Base-by-base conservation (phyloP, 2,113 vertebrate genomes). In the Gambusia affinis region DNA sequence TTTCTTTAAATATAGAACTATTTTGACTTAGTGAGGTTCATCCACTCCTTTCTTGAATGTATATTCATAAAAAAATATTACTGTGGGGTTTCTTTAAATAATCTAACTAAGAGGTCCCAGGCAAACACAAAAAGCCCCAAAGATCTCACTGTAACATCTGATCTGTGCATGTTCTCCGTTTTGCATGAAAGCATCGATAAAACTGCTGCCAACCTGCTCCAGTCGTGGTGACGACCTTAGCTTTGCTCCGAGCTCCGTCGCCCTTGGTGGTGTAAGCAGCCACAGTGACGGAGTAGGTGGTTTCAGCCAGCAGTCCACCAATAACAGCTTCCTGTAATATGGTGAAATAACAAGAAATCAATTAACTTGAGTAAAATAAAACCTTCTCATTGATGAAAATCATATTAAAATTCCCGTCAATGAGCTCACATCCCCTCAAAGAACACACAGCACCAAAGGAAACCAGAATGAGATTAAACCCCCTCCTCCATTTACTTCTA, bases 221-320 rank as follows among this genome's bases (percentile, higher is more conserved):
- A 0, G 97, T 97, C 1, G 97, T 99, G 27, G 96, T 96, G 92
- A 99, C 95, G 64, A 97, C 94, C 87, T 97, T 99, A 17, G 97
- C 96, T 87, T 98, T 99, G 94, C 97, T 98, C 35, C 98, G 96
- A 67, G 97, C 97, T 70, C 98, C 98, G 0, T 99, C 98, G 37
- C 98, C 98, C 78, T 97, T 98, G 72, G 97, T 98, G 82, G 98
- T 99, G 78, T 99, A 99, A 14, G 98, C 98, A 24, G 98, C 98
- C 0, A 99, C 96, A 0, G 97, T 98, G 73, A 99, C 89, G 0
- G 98, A 99, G 92, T 99, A 99, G 74, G 96, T 97, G 72, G 97
- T 98, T 91, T 99, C 98, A 0, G 97, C 95, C 39, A 96, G 94
- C 75, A 99, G 96, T 76, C 97, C 95, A 11, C 94, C 94, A 72